These are phyloP conservation scores for Tolypeutes matacus DNA, from an alignment of 2,797 vertebrate species.

Conservation along the genomic window DNA sequence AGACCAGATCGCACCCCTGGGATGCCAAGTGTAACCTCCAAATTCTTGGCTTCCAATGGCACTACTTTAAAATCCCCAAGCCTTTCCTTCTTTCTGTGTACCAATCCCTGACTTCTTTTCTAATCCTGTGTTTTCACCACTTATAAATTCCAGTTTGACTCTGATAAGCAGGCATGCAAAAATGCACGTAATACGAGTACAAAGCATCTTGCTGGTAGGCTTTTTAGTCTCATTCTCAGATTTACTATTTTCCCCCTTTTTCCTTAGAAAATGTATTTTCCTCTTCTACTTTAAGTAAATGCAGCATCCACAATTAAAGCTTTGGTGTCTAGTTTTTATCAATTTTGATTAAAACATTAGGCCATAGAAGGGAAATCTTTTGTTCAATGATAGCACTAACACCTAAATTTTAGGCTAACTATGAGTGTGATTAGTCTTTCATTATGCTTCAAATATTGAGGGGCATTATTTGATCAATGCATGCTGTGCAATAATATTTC, in stretches of 20 bases:
- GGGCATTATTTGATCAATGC: neutral
- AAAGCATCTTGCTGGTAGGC: neutral
- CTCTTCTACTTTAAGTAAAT: constrained; percentile 28
- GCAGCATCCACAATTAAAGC: neutral
- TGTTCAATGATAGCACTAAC: neutral
- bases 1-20: neutral
- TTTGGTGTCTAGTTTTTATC: neutral
- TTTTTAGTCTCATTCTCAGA: constrained; percentile 3
- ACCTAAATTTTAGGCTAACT: constrained; percentile 26
- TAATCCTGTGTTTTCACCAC: neutral
- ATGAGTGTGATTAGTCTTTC: neutral
- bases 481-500: neutral
- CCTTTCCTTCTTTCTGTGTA: constrained; percentile 3
- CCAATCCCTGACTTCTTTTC: neutral
- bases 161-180: neutral
- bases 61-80: constrained; percentile 5
- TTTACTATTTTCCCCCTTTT: neutral
- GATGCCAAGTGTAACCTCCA: neutral
- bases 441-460: neutral
- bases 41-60: constrained; percentile 1
- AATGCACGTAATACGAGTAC: neutral
- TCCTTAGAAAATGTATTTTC: constrained; percentile 31
- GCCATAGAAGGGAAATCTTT: constrained; percentile 1
- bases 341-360: constrained; percentile 3
- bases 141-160: constrained; percentile 29